Base-by-base conservation (phyloP, 2,888 invertebrate genomes). In the Hydraecia micacea region DNA sequence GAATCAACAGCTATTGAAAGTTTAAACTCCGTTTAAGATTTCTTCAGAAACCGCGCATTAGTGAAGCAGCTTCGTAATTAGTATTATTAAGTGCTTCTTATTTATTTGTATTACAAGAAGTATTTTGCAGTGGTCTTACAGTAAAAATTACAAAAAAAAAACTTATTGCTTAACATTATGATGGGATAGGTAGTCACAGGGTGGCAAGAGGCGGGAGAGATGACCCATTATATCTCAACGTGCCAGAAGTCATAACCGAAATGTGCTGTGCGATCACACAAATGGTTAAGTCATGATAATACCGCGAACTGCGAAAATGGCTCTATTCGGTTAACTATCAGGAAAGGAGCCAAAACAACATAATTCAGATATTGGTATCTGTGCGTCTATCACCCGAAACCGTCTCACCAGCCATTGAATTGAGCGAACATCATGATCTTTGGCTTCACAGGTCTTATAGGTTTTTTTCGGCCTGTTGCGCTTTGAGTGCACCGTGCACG, bases 331-430 rank as follows among this genome's bases (percentile, higher is more conserved):
- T 32, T 60, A 72, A 80, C 66, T 74, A 80, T 60, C 73, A 75
- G 68, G 75, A 83, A 62, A 52, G 39, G 46, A 80, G 85, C 85
- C 85, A 85, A 84, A 39, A 85, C 72, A 42, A 42, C 25, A 58
- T 65, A 18, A 52, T 71, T 71, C 18, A 67, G 32, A 42, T 74
- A 62, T 82, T 36, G 67, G 36, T 82, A 69, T 83, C 49, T 82
- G 42, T 75, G 58, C 46, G 13, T 74, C 25, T 73, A 71, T 52
- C 62, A 32, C 36, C 58, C 18, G n/a, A 63, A 52, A 71, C 63
- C 0, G 25, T 52, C 71, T 28, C 42, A 63, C 13, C 25, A 58
- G 52, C 25, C 36, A n/a, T 77, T 68, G n/a, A 60, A 81, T 62
- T 32, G 32, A 32, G 32, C 32, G 8, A 71, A 79, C 39, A 52